These are phyloP conservation scores for Mya arenaria DNA, from an alignment of 1,140 invertebrate genomes.

Conservation along the genomic window DNA sequence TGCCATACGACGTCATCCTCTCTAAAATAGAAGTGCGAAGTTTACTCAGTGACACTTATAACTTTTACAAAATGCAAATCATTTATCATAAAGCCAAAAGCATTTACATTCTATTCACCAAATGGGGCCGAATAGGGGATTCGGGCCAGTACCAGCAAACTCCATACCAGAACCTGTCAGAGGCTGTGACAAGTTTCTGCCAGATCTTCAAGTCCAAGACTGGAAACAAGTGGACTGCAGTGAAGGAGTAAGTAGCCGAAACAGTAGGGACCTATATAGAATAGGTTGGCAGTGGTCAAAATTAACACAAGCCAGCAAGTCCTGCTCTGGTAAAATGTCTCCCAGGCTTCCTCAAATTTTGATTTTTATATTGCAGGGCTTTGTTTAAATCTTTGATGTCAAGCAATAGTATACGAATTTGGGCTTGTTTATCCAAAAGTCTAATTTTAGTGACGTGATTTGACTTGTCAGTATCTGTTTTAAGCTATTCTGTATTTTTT, in stretches of 20 bases:
- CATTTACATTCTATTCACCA: conserved; percentile 82
- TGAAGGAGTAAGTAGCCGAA: conserved; percentile 77
- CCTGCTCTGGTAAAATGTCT: too few species aligned
- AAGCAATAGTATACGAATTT: too few species aligned
- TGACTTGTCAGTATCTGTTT: too few species aligned
- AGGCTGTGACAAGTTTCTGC: conserved; percentile 82
- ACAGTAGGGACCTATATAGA: too few species aligned
- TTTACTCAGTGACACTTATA: conserved; percentile 82
- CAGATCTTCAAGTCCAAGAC: conserved; percentile 83
- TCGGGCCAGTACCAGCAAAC: conserved; percentile 83
- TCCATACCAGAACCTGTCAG: conserved; percentile 80
- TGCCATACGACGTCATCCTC: conserved; percentile 81
- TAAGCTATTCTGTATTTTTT: too few species aligned
- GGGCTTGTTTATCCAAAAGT: too few species aligned
- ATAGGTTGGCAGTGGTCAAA: too few species aligned
- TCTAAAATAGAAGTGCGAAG: conserved; percentile 82
- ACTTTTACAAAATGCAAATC: conserved; percentile 84
- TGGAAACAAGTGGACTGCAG: conserved; percentile 82
- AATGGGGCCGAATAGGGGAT: conserved; percentile 84
- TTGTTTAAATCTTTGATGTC: background rate
- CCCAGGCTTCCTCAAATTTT: too few species aligned
- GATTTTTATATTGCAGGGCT: too few species aligned
- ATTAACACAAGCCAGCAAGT: too few species aligned
- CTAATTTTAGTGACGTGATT: too few species aligned
- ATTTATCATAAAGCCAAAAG: conserved; percentile 81